Conservation (phyloP, 2,888 invertebrate genomes). For the Callinectes sapidus region DNA sequence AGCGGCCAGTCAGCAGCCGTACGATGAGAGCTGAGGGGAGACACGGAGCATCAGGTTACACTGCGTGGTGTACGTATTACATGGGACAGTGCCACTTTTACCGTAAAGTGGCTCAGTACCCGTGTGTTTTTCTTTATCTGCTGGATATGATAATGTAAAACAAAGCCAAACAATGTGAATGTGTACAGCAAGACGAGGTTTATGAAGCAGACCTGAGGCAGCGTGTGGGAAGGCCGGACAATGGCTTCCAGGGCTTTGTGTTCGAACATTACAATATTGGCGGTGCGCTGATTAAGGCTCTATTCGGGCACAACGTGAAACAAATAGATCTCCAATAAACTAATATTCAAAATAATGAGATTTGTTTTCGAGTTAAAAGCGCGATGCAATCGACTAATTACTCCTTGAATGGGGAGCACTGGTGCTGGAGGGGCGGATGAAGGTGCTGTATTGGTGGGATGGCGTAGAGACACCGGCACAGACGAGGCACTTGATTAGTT, state of each 20-base stretch:
- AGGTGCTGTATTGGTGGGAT: background rate
- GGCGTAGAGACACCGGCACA: background rate
- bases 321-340: background rate
- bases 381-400: background rate
- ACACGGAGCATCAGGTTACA: background rate
- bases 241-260: background rate
- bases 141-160: background rate
- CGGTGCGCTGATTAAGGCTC: background rate
- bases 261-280: background rate
- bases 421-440: background rate
- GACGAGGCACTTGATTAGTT: background rate
- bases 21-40: conserved; percentile 85
- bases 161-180: background rate
- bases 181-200: no score
- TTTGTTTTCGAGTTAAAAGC: background rate
- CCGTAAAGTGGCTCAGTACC: background rate
- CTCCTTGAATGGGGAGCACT: background rate
- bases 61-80: background rate
- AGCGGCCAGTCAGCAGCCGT: conserved; percentile 87
- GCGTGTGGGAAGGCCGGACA: background rate
- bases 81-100: background rate
- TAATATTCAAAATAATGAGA: background rate
- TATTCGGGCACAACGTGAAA: background rate
- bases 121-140: background rate
- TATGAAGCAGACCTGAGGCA: background rate